Base-by-base conservation (phyloP, 2,113 vertebrate genomes). In the Chloropsis hardwickii region DNA sequence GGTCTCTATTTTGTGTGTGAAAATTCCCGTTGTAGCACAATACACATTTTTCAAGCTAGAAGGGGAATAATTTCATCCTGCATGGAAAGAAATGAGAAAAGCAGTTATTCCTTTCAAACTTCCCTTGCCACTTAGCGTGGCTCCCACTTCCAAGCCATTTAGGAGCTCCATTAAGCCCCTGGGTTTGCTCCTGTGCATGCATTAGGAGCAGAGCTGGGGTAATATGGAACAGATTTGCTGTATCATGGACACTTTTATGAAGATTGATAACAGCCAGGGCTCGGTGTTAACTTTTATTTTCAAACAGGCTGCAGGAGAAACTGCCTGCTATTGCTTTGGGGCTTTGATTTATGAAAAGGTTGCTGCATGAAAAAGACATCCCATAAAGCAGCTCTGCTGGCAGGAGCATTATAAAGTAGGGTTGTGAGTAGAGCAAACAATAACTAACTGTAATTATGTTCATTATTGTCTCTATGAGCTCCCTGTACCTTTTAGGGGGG, bases 331-430 rank as follows among this genome's bases (percentile, higher is more conserved):
- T 97, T 96, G 97, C 93, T 96, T 97, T 39, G 81, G 94, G 88
- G 87, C 88, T 96, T 95, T 98, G 98, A 97, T 98, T 98, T 97
- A 97, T 97, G 97, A 47, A 97, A 97, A 96, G 92, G 88, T 96
- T 93, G 90, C 96, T 91, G 61, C 87, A 31, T 94, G 96, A 97
- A 97, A 97, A 97, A 97, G 93, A 50, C 82, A 95, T 96, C 95
- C 44, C 84, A 72, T 96, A 84, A 96, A 97, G 79, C 70, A 96
- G 91, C 95, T 79, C 86, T 71, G 94, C 92, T 94, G 95, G 94
- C 86, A 91, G 86, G 29, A 72, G 66, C n/a, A 1, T 90, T 95
- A 29, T 84, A 89, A 93, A 96, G 92, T 42, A 16, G 62, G 58
- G 21, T 78, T 42, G 3, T 92, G 85, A 96, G 96, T 70, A 79